Percentiles rank a stretch among this genome's conserved stretches.
Evolutionary conservation across 2,113 vertebrate genomes (phyloP).

Genomic region (Octodon degus): DNA sequence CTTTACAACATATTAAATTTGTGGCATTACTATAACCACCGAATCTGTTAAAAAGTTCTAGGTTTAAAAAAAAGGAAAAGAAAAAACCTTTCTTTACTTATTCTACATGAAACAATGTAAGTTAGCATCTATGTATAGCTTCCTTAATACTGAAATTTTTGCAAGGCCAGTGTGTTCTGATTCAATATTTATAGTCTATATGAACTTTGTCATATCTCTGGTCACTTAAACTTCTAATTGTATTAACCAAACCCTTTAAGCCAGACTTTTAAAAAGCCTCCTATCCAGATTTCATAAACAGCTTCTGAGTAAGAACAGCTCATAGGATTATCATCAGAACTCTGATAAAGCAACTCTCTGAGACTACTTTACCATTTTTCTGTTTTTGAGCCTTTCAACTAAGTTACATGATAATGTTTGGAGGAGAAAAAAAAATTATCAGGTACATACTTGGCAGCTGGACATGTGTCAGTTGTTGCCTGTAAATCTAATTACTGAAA

Average conservation of each 20-base stretch:
- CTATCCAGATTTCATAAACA: slow-evolving; percentile 66
- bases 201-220: slow-evolving; percentile 60
- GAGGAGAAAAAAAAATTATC: slow-evolving; percentile 70
- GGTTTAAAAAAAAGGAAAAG: slow-evolving; percentile 37
- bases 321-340: slow-evolving; percentile 55
- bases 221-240: slow-evolving; percentile 59
- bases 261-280: slow-evolving; percentile 67
- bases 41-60: slow-evolving; percentile 59
- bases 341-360: slow-evolving; percentile 64
- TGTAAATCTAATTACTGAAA: slow-evolving; percentile 85
- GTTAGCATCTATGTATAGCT: slow-evolving; percentile 70
- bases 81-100: slow-evolving; percentile 43
- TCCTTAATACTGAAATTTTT: slow-evolving; percentile 69
- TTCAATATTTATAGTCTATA: slow-evolving; percentile 70
- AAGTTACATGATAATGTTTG: slow-evolving; percentile 79
- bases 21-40: slow-evolving; percentile 52
- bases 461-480: slow-evolving; percentile 82
- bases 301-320: slow-evolving; percentile 43
- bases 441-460: slow-evolving; percentile 81
- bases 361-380: slow-evolving; percentile 66
- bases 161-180: slow-evolving; percentile 71
- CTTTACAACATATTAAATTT: slow-evolving; percentile 72
- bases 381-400: slow-evolving; percentile 75
- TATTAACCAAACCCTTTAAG: slow-evolving; percentile 18
- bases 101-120: slow-evolving; percentile 61